Conservation (phyloP, 1,140 invertebrate genomes). For the Galendromus occidentalis region DNA sequence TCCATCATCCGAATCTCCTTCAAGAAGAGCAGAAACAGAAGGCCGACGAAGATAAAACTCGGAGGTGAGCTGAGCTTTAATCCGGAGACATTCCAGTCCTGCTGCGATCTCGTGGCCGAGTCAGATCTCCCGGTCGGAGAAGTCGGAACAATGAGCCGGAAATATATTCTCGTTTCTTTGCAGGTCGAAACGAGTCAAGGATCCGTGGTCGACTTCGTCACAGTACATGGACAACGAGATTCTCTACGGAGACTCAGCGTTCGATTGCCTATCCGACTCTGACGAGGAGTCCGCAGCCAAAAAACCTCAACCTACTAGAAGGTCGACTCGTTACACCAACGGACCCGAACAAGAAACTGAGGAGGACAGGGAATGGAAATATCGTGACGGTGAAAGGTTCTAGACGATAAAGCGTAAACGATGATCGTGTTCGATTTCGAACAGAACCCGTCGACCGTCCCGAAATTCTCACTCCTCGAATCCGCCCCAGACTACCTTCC, state of each 20-base stretch:
- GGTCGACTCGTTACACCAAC: background rate
- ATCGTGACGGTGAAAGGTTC: background rate
- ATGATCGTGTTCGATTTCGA: no score
- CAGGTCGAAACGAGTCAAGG: background rate
- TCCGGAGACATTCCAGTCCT: background rate
- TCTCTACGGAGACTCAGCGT: background rate
- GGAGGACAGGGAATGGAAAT: slow-evolving; percentile 1
- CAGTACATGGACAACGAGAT: slow-evolving; percentile 11
- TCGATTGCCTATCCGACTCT: background rate
- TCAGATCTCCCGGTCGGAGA: no score
- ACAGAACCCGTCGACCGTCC: no score
- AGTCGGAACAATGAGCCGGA: no score
- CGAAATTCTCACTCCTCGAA: no score
- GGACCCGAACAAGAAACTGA: background rate
- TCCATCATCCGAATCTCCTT: slow-evolving; percentile 4
- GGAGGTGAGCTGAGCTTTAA: background rate
- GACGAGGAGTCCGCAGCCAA: background rate
- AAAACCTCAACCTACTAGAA: background rate
- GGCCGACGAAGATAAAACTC: background rate
- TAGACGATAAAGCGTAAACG: background rate
- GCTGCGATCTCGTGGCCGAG: no score
- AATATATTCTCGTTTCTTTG: no score
- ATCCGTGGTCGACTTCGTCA: slow-evolving; percentile 7
- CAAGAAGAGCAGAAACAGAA: background rate
- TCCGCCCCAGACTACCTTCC: no score